Base-by-base conservation (phyloP, 2,113 vertebrate genomes). In the Callaeas wilsoni region DNA sequence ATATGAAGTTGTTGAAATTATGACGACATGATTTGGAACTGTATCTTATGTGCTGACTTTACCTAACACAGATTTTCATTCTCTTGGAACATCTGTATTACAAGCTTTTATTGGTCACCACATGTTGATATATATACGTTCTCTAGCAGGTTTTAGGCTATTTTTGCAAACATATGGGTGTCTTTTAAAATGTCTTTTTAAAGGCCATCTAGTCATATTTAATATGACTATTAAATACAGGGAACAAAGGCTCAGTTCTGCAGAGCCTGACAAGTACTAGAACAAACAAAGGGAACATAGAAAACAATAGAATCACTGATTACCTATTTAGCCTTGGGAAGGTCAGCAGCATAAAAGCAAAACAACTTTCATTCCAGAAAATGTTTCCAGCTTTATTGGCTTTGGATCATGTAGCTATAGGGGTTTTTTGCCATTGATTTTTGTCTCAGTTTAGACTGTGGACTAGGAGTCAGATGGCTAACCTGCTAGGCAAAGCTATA, bases 401-500 rank as follows among this genome's bases (percentile, higher is more conserved):
- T 97, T 97, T 96, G 86, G 80, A 97, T 97, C 95, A 83, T 93
- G 78, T 92, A 94, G 95, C 97, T 97, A 79, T 88, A 96, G 95
- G 49, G 37, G 4, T 2, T n/a, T 75, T 93, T 91, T 97, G 82
- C 93, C 97, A 97, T 97, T 96, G 86, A 97, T 96, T 92, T 94
- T 90, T 60, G 17, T 89, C 85, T 96, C 76, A 30, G 79, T 64
- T 84, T 70, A 90, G 76, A 75, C 39, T 74, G 55, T 63, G 62
- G 60, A 27, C 74, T 37, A 62, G 70, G 35, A 96, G 55, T 94
- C 73, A 86, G 95, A 92, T 97, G 93, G 94, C 92, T 97, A 96
- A 97, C 96, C 89, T 96, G 84, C 94, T 96, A 95, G 63, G 53
- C 86, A 96, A 91, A 94, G 89, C 92, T 97, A 67, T 91, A 92